These are phyloP conservation scores for Varanus salvator DNA, from an alignment of 2,113 vertebrate genomes.

Conservation along the genomic window DNA sequence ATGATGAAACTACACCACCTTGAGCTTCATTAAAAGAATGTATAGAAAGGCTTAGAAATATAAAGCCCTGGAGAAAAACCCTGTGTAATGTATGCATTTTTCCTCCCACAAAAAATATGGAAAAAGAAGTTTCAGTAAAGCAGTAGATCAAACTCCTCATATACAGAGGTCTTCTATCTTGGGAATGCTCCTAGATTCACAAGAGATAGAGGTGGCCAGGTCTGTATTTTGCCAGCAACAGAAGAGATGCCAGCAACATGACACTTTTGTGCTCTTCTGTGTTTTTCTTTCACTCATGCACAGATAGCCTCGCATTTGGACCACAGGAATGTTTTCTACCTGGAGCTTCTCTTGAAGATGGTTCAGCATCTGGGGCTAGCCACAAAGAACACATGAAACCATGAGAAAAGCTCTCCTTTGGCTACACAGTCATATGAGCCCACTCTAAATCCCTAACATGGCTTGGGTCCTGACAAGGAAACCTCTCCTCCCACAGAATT, in stretches of 20 bases:
- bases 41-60: no score
- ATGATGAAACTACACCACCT: no score
- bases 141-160: no score
- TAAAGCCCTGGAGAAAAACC: no score
- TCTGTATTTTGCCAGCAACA: neutral
- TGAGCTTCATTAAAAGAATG: no score
- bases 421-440: neutral
- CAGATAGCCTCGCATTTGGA: neutral
- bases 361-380: neutral
- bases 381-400: neutral
- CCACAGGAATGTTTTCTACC: neutral
- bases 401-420: neutral
- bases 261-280: neutral
- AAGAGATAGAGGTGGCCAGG: neutral
- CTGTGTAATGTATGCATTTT: no score
- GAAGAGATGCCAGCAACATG: neutral
- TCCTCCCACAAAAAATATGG: no score
- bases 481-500: neutral
- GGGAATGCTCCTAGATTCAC: neutral
- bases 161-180: no score
- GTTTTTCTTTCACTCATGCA: neutral
- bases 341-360: neutral
- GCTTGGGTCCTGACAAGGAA: neutral
- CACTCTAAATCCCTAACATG: neutral
- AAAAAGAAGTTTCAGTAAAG: no score